Evolutionary conservation across 2,888 invertebrate genomes (phyloP), one percentile per base, ranked within the genome.

Genomic region (Diaprepes abbreviatus): DNA sequence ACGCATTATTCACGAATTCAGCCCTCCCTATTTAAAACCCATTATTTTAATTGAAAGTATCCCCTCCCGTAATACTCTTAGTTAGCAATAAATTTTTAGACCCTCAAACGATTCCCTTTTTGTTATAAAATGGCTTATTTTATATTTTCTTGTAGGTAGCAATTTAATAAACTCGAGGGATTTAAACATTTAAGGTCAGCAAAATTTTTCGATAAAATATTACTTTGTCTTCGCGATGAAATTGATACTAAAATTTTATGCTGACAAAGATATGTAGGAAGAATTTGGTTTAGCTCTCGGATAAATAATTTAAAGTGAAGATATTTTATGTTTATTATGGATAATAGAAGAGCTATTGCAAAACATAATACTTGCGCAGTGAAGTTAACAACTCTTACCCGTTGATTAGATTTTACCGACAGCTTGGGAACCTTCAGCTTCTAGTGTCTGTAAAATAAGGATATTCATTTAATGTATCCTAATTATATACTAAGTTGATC

Each of bases 161-260:
- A 38, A 48, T 40, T 31, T 68, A 63, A 57, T 50, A 63, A 68
- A 55, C 62, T 19, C 33, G 38, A 31, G 50, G 58, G 57, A 55
- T 68, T 62, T 52, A 24, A 63, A 43, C 57, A 40, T 57, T 63
- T 55, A 57, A 57, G 63, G 55, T 68, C 68, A 68, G 68, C 68
- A 58, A 68, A 58, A 52, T 59, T 66, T 59, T 40, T 54, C 66
- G 59, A 66, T 66, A 59, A 66, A 66, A 66, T 66, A 66, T 52
- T 40, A 59, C 43, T 52, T 59, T 52, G 33, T 36, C 52, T 48
- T 45, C 36, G 12, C 28, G 35, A 50, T 52, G 24, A 66, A 59
- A 66, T 66, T 50, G 59, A 66, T 66, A 59, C 31, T 59, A 59
- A 52, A 65, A 50, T 50, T 66, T 66, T 59, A 33, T 59, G 66